phyloP scores from a whole-genome alignment of 2,113 vertebrate genomes.

The Ictalurus punctatus region DNA sequence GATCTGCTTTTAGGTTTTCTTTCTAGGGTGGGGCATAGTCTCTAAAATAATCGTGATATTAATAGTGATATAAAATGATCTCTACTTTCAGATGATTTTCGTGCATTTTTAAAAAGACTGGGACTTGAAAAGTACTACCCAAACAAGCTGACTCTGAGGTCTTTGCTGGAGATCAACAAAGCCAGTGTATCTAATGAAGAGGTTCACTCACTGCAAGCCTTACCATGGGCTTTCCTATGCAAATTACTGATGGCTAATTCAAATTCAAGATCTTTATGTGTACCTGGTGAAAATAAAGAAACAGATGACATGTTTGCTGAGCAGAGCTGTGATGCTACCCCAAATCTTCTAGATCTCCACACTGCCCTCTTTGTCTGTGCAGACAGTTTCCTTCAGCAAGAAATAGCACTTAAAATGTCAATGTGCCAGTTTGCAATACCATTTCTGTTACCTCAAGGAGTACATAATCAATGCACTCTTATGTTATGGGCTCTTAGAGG shows the following conservation, averaged over 20 bases:
- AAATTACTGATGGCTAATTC: slow-evolving; percentile 57
- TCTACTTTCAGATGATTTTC: not conserved
- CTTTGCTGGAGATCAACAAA: slow-evolving; percentile 57
- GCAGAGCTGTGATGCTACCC: not conserved
- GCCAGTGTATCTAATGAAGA: slow-evolving; percentile 6
- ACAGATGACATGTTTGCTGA: not conserved
- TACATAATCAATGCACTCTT: slow-evolving; percentile 58
- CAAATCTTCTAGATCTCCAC: slow-evolving; percentile 69
- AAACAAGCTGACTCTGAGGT: slow-evolving; percentile 58
- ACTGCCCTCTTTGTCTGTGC: slow-evolving; percentile 70
- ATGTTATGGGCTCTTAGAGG: slow-evolving; percentile 72
- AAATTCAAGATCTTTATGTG: slow-evolving; percentile 40
- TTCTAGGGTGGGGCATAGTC: no score
- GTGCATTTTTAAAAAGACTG: not conserved
- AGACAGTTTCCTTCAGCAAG: slow-evolving; percentile 68
- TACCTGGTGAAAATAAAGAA: not conserved
- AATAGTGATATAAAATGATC: not conserved
- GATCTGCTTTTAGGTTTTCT: no score
- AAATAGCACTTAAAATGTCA: slow-evolving; percentile 72
- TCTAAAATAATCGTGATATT: not conserved
- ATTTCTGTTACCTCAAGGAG: slow-evolving; percentile 67
- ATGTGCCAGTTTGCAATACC: slow-evolving; percentile 76
- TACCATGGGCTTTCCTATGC: slow-evolving; percentile 56
- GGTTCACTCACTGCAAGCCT: not conserved
- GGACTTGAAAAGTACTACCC: slow-evolving; percentile 51